Percentiles rank a stretch among this genome's conserved stretches.
Conservation (phyloP, 2,888 invertebrate genomes). For the Unio delphinus region DNA sequence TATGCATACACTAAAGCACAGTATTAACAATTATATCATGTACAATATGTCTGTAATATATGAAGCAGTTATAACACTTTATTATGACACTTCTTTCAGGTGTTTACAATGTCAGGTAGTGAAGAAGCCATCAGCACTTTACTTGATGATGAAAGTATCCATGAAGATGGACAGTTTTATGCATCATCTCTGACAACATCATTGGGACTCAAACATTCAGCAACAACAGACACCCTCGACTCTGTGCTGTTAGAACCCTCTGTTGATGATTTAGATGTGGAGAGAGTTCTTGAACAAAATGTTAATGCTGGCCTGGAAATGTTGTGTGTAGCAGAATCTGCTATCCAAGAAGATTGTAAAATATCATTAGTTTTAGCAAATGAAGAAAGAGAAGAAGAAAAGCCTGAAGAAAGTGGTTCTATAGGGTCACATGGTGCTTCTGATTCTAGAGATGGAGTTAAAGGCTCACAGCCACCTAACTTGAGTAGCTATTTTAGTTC, state of each 20-base stretch:
- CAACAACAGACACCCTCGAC: conserved; percentile 63
- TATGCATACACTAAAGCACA: no score
- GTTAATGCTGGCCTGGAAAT: neutral
- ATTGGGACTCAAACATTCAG: conserved; percentile 50
- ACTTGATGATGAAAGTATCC: no score
- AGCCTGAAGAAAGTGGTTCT: conserved; percentile 2
- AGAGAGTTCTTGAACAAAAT: conserved; percentile 2
- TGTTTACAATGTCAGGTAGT: no score
- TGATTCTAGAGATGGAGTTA: neutral
- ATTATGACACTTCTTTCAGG: no score
- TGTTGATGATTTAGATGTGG: conserved; percentile 31
- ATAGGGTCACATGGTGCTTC: conserved; percentile 1
- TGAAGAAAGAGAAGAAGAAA: conserved; percentile 7
- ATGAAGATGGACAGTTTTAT: no score
- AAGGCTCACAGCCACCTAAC: conserved; percentile 17
- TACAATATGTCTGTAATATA: no score
- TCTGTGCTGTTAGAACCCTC: conserved; percentile 60
- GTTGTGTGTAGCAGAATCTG: conserved; percentile 1
- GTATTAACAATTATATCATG: no score
- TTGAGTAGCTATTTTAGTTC: conserved; percentile 59
- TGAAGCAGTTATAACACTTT: no score
- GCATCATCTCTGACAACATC: neutral
- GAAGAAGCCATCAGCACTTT: no score
- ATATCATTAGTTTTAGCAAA: conserved; percentile 2
- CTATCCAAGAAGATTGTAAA: neutral